Evolutionary conservation across 1,140 invertebrate species (phyloP), one percentile per base, ranked within the genome.

Genomic region (Caligus rogercresseyi): DNA sequence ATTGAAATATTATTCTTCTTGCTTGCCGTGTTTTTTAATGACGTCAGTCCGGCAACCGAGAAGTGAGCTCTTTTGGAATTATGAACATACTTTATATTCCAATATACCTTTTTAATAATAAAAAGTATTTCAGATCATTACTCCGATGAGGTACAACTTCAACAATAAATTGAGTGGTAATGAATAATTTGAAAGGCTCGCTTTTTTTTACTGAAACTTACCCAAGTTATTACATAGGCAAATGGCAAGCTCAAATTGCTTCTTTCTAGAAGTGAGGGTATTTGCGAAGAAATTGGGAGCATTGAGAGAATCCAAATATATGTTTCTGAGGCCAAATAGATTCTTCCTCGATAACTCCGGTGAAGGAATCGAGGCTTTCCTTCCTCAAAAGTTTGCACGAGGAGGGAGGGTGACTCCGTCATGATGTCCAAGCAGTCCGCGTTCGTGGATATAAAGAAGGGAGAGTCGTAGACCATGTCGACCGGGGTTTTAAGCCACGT

Each of bases 181-280:
- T n/a, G n/a, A n/a, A n/a, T n/a, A n/a, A n/a, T n/a, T n/a, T n/a
- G n/a, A n/a, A n/a, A n/a, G n/a, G n/a, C n/a, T n/a, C n/a, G n/a
- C n/a, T 43, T 7, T 43, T n/a, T 11, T 43, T n/a, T 90, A 82
- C 21, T 85, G 87, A 67, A 92, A 79, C 72, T 83, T n/a, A 65
- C 51, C 55, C 53, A 57, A 66, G 79, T 81, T 77, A 77, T 92
- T 89, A n/a, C 86, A 89, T 63, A 97, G 74, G 72, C 87, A 83
- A 19, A 95, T 76, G n/a, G 92, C 92, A 43, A 96, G 74, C 73
- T 93, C 86, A 77, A 94, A 96, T 69, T 93, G 85, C 74, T 93
- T 93, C 67, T 86, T 81, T 85, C 81, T 0, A 95, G 72, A 19
- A 96, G 75, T 64, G 83, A 80, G 68, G 84, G 76, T 14, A 90